Base-by-base conservation (phyloP, 2,113 vertebrate genomes). In the Tinamus guttatus region DNA sequence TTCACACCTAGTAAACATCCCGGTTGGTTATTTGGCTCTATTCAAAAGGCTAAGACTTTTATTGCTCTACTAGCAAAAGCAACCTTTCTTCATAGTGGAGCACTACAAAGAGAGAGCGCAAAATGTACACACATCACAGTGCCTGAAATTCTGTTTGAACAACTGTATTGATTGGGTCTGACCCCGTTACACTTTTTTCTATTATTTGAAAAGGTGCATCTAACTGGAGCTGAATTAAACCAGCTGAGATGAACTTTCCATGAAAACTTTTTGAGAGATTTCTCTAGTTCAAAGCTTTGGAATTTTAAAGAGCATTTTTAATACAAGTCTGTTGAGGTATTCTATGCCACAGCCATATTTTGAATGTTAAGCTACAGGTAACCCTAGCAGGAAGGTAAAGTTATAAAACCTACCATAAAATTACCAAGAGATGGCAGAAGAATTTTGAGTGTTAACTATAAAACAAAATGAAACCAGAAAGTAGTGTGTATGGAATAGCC, bases 261-360 rank as follows among this genome's bases (percentile, higher is more conserved):
- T 97, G 98, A 98, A 98, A 97, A 98, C 98, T 98, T 98, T 97
- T 98, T 90, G 95, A 98, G 98, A 97, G 98, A 98, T 98, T 98
- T 98, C 98, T 98, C 98, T 97, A 98, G 98, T 99, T 99, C 99
- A 99, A 99, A 99, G 99, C 98, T 97, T 98, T 98, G 97, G 98
- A 97, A 97, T 98, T 98, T 98, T 98, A 99, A 99, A 99, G 99
- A 98, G 99, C 98, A 99, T 99, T 99, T 99, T 99, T 98, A 99
- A 99, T 99, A 98, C 78, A 93, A 94, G 95, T 56, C 96, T 98
- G 97, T 98, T 71, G 97, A 98, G 95, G 97, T 96, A 95, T 97
- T 97, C 97, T 94, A 97, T 96, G 95, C 93, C 94, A 93, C 94
- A 93, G 54, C 96, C 92, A 68, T 94, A 95, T 96, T 97, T 97